A percentile compares a stretch with the other conserved stretches of the same genome.
phyloP scores from a whole-genome alignment of 1,140 invertebrate species.

The Bombus terrestris region DNA sequence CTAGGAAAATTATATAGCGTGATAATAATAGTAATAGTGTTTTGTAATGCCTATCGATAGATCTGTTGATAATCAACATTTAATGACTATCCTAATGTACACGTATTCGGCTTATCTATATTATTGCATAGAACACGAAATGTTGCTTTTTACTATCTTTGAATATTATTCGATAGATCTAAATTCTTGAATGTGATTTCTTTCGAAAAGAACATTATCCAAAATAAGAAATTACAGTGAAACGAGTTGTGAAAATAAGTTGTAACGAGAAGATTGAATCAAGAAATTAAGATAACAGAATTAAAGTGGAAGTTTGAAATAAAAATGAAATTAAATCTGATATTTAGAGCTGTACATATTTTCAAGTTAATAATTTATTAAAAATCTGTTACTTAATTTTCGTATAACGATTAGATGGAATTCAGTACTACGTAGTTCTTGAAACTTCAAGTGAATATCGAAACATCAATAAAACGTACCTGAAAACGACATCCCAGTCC shows the following conservation, averaged over 20 bases:
- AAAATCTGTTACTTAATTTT: neutral
- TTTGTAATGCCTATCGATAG: neutral
- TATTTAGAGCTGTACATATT: no score
- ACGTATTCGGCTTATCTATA: no score
- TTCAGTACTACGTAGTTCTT: neutral
- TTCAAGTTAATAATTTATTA: neutral
- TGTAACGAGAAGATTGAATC: no score
- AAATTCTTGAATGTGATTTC: neutral
- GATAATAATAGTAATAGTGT: neutral
- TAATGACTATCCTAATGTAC: neutral
- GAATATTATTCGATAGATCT: neutral
- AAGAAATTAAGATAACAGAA: neutral
- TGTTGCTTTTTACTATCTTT: no score
- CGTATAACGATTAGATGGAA: neutral
- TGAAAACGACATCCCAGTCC: constrained; percentile 87
- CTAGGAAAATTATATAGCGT: neutral
- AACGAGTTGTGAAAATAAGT: no score
- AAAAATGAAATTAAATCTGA: no score
- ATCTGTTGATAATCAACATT: neutral
- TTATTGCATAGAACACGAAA: no score
- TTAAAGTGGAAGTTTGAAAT: no score
- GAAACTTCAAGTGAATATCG: neutral
- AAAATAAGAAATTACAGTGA: no score
- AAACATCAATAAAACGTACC: constrained; percentile 79
- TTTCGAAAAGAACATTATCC: fast-evolving